Evolutionary conservation across 2,113 vertebrate species (phyloP).

Genomic region (Leptodactylus fuscus): DNA sequence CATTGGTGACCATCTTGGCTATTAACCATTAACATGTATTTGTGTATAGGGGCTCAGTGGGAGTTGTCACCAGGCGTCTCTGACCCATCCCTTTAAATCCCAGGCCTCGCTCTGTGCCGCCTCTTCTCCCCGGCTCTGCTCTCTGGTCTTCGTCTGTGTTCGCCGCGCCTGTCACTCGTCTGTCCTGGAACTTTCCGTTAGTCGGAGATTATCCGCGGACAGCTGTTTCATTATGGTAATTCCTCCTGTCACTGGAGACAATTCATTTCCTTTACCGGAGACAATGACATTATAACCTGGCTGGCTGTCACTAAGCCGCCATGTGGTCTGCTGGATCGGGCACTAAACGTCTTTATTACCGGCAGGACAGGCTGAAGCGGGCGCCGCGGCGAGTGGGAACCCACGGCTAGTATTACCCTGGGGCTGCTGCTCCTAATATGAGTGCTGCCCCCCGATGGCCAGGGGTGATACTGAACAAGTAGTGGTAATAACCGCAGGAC

Average conservation of each 20-base stretch:
- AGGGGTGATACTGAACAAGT: too few species aligned
- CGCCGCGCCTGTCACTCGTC: neutral
- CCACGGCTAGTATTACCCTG: neutral
- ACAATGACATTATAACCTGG: conserved; percentile 29
- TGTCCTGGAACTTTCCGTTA: neutral
- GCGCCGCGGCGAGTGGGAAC: neutral
- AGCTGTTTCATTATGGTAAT: conserved; percentile 30
- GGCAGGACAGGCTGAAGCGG: neutral
- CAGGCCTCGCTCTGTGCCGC: too few species aligned
- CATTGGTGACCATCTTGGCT: too few species aligned
- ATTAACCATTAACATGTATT: too few species aligned
- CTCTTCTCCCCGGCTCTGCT: neutral
- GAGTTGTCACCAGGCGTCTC: too few species aligned
- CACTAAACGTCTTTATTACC: neutral
- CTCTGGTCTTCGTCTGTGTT: neutral
- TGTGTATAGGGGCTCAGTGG: too few species aligned
- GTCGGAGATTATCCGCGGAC: conserved; percentile 15
- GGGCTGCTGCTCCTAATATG: neutral
- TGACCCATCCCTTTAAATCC: too few species aligned
- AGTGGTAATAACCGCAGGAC: too few species aligned
- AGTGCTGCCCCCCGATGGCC: neutral
- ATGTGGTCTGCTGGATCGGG: neutral
- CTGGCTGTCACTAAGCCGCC: neutral
- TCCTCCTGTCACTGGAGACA: conserved; percentile 41
- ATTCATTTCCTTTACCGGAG: conserved; percentile 23